Percentiles rank a stretch among this genome's conserved stretches.
These are phyloP conservation scores for Ferdinandea cuprea DNA, from an alignment of 2,888 invertebrate species.

Conservation along the genomic window DNA sequence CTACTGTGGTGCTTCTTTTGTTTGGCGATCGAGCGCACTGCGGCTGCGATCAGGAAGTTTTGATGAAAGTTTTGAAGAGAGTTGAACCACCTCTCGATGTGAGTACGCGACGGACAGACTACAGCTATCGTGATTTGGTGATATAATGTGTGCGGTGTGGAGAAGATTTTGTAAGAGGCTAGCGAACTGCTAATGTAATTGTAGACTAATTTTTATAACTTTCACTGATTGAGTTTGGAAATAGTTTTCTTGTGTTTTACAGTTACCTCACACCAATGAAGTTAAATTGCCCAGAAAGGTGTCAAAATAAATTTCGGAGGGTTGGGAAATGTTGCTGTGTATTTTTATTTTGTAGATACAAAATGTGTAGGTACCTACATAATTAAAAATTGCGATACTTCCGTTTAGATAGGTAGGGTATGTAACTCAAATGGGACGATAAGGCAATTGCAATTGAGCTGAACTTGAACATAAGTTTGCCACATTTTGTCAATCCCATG, in stretches of 20 bases:
- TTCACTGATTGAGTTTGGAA: slow-evolving; percentile 68
- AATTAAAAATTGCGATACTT: too few relatives aligned
- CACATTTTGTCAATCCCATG: too few relatives aligned
- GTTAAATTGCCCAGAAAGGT: slow-evolving; percentile 30
- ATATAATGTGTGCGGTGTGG: slow-evolving; percentile 55
- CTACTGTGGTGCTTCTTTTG: slow-evolving; percentile 7
- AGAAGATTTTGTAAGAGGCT: slow-evolving; percentile 65
- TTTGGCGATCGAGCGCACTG: slow-evolving; percentile 26
- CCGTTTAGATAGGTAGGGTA: too few relatives aligned
- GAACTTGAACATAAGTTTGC: too few relatives aligned
- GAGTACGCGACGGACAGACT: background rate
- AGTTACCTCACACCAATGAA: slow-evolving; percentile 19
- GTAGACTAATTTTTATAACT: slow-evolving; percentile 61
- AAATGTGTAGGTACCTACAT: too few relatives aligned
- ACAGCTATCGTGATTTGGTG: slow-evolving; percentile 47
- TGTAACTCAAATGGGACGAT: too few relatives aligned
- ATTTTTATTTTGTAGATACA: background rate
- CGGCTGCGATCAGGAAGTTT: slow-evolving; percentile 63
- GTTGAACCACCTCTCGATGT: slow-evolving; percentile 61
- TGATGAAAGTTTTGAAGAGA: slow-evolving; percentile 70
- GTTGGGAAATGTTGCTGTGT: slow-evolving; percentile 2
- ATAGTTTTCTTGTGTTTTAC: slow-evolving; percentile 20
- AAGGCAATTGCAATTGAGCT: too few relatives aligned
- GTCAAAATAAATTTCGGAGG: slow-evolving; percentile 6
- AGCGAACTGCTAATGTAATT: slow-evolving; percentile 59